Evolutionary conservation across 2,797 vertebrate genomes (phyloP).

Genomic region (Echiichthys vipera): DNA sequence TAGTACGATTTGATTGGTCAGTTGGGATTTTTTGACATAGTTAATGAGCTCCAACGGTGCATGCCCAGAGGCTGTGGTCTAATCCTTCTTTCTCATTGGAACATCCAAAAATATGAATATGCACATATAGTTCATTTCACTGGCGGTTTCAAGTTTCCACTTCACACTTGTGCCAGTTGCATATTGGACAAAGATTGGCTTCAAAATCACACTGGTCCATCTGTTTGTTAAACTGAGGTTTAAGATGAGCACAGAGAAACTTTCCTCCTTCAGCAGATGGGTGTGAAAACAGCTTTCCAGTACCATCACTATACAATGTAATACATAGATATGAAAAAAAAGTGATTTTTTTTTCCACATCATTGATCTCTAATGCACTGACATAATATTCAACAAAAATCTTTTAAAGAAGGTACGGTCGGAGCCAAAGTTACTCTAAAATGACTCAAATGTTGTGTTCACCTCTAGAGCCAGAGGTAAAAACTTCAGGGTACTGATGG

Average conservation of each 20-base stretch:
- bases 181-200: background rate
- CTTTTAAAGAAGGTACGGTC: background rate
- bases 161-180: background rate
- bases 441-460: background rate
- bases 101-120: background rate
- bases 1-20: no score
- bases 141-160: background rate
- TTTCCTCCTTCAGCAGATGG: background rate
- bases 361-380: no score
- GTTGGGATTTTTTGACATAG: no score
- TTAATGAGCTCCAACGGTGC: no score
- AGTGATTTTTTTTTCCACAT: no score
- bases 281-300: background rate
- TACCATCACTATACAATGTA: no score
- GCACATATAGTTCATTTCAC: background rate
- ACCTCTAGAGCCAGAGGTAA: conserved; percentile 20
- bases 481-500: conserved; percentile 10
- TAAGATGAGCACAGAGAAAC: background rate
- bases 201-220: background rate
- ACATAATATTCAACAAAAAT: background rate
- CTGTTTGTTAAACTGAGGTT: background rate
- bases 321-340: no score
- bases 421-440: background rate
- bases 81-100: background rate
- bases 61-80: no score